Conservation (phyloP, 2,797 vertebrate genomes). For the Trachurus trachurus region DNA sequence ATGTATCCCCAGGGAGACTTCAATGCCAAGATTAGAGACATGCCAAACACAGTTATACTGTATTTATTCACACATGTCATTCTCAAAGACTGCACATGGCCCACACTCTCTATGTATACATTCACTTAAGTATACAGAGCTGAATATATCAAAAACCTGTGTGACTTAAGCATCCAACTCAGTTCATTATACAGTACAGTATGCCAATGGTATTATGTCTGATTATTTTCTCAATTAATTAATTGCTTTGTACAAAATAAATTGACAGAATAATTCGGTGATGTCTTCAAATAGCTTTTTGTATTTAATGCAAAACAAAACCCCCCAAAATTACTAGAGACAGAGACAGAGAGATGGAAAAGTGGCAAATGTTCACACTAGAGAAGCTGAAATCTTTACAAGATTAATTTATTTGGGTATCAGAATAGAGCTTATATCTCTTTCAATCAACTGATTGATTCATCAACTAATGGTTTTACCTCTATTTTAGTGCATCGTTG, state of each 20-base stretch:
- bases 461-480: neutral
- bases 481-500: neutral
- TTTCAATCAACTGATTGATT: neutral
- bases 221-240: neutral
- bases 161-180: too few species aligned
- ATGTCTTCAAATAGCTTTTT: too few species aligned
- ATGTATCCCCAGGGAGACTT: constrained; percentile 53
- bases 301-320: neutral
- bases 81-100: too few species aligned
- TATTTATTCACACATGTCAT: constrained; percentile 10
- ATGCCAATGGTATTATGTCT: too few species aligned
- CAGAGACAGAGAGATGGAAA: neutral
- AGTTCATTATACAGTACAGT: too few species aligned
- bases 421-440: neutral
- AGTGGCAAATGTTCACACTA: neutral
- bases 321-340: too few species aligned
- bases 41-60: constrained; percentile 24
- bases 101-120: neutral
- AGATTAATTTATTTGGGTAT: neutral
- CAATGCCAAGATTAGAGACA: constrained; percentile 38
- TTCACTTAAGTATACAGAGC: neutral
- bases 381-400: neutral
- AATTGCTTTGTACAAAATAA: neutral
- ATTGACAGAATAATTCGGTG: neutral
- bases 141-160: neutral